Base-by-base conservation (phyloP, 2,888 invertebrate genomes). In the Erynnis tages region DNA sequence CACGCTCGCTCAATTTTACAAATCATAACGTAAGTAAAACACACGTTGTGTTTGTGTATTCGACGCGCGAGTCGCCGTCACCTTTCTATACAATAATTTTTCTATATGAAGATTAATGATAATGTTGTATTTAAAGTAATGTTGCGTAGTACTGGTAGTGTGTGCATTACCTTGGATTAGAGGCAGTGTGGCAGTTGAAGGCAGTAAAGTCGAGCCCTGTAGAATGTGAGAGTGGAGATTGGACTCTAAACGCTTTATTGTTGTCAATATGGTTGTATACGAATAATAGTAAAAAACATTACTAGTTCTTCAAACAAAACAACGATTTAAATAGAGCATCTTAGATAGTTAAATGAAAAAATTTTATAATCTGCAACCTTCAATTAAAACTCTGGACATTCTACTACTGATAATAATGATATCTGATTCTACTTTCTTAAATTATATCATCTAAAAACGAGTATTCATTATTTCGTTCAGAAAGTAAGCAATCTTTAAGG, bases 81-180 rank as follows among this genome's bases (percentile, higher is more conserved):
- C 29, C 10, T 32, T 21, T 55, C 55, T 54, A 55, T 73, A 76
- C 76, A 76, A 77, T 76, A 76, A 73, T 54, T 74, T 76, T 75
- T 73, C 69, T 73, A 74, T 70, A 69, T 64, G 65, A 68, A 58
- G 56, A 58, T 59, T 58, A 40, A 35, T 46, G 8, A 35, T 40
- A 47, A 11, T 32, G 21, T 32, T 38, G 58, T 50, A 32, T 32
- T 16, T 17, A 41, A 35, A 10, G 25, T 34, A 44, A 37, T 44
- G 44, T 52, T 44, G 35, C 43, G 50, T 52, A 52, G 43, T 47
- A 38, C 35, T 34, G 34, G 34, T 50, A 50, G 50, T 35, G 48
- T 47, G 35, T 37, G 48, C 30, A 32, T 44, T 11, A 16, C 35
- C 17, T n/a, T 14, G 35, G 10, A 35, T 3, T 32, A 16, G 35